These are phyloP conservation scores for Carcinoscorpius rotundicauda DNA, from an alignment of 1,140 invertebrate species.

Conservation along the genomic window DNA sequence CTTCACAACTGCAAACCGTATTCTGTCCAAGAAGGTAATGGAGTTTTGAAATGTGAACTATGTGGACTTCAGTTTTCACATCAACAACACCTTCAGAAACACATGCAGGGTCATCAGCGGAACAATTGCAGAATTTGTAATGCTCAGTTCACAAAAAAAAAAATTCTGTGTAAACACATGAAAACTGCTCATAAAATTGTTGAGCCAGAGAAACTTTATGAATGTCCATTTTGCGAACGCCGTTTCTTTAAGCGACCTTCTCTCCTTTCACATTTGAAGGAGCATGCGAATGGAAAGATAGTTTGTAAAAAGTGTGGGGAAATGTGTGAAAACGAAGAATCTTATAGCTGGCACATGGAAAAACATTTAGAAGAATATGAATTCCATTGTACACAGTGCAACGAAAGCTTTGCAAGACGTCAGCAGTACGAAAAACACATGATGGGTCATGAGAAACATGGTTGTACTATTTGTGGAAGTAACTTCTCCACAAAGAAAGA, in stretches of 20 bases:
- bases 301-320: constrained; percentile 28
- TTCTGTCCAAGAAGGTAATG: not conserved
- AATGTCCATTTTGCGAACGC: constrained; percentile 15
- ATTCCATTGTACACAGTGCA: constrained; percentile 26
- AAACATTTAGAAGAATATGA: constrained; percentile 22
- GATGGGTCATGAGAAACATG: constrained; percentile 20
- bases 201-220: constrained; percentile 18
- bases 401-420: constrained; percentile 19
- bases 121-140: constrained; percentile 18
- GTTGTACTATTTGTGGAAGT: constrained; percentile 21
- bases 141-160: constrained; percentile 17
- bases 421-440: constrained; percentile 25
- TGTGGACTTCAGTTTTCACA: constrained; percentile 11
- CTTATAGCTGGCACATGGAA: constrained; percentile 23
- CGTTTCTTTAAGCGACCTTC: constrained; percentile 19
- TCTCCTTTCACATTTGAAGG: constrained; percentile 24
- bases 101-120: constrained; percentile 12
- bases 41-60: constrained; percentile 10
- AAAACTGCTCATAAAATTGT: constrained; percentile 13
- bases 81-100: constrained; percentile 11
- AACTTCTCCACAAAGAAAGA: constrained; percentile 22
- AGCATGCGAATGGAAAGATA: constrained; percentile 24
- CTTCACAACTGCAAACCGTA: not conserved
- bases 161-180: constrained; percentile 19
- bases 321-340: constrained; percentile 21